Evolutionary conservation across 1,140 invertebrate species (phyloP).

Genomic region (Alviniconcha marisindica): DNA sequence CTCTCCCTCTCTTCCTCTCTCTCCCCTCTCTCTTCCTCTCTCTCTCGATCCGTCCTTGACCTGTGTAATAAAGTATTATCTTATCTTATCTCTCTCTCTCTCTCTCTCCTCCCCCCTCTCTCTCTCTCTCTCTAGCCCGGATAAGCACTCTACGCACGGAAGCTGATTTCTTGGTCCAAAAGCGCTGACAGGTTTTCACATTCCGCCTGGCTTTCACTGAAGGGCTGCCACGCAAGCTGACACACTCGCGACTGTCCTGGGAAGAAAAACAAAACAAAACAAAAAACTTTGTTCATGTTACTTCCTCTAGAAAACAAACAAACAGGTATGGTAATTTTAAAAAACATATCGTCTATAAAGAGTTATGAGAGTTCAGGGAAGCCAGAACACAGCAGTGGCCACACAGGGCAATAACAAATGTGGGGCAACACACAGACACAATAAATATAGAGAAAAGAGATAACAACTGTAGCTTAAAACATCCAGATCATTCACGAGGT

Average conservation of each 20-base stretch:
- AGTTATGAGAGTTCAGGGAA: too few species aligned
- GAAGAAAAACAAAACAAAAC: neutral
- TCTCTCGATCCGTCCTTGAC: neutral
- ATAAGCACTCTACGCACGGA: slow-evolving; percentile 6
- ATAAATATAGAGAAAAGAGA: too few species aligned
- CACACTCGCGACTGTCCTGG: neutral
- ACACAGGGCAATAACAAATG: too few species aligned
- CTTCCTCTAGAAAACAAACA: too few species aligned
- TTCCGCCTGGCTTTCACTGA: neutral
- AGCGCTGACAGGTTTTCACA: neutral
- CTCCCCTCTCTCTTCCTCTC: neutral
- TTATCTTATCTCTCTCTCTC: slow-evolving; percentile 3
- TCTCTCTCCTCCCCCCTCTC: neutral
- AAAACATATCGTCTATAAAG: too few species aligned
- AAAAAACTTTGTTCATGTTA: too few species aligned
- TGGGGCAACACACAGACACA: too few species aligned
- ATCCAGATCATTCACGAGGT: too few species aligned
- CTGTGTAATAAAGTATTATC: too few species aligned
- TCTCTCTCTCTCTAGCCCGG: neutral
- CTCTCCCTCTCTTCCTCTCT: neutral
- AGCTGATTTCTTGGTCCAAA: neutral
- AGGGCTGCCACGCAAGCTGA: neutral
- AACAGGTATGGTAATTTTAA: too few species aligned
- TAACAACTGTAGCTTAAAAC: too few species aligned
- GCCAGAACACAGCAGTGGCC: too few species aligned